Conservation (phyloP, 35 echinoderm and acorn worm genomes). For the Chiridota heheva region DNA sequence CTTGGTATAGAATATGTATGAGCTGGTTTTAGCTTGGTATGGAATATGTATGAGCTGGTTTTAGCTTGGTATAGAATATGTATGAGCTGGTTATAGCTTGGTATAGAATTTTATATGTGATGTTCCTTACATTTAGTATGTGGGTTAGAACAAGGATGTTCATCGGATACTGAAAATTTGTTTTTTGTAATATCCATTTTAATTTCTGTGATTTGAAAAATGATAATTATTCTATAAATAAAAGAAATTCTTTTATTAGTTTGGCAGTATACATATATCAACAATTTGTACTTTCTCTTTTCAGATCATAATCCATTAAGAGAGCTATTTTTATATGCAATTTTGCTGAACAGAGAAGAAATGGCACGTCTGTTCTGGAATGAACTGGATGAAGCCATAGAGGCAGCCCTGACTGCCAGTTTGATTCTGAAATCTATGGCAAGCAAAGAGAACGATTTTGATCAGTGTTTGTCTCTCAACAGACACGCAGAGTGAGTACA, state of each 20-base stretch:
- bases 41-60: too few species aligned
- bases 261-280: background rate
- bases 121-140: too few species aligned
- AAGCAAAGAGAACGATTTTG: slow-evolving; percentile 64
- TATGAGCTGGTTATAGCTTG: too few species aligned
- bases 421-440: slow-evolving; percentile 91
- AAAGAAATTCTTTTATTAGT: background rate
- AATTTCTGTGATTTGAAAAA: too few species aligned
- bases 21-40: too few species aligned
- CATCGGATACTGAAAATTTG: too few species aligned
- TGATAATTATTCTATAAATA: slow-evolving; percentile 2
- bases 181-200: too few species aligned
- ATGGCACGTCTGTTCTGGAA: slow-evolving; percentile 95
- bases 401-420: slow-evolving; percentile 69
- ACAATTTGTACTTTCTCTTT: background rate
- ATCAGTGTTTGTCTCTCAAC: slow-evolving; percentile 41
- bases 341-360: slow-evolving; percentile 70
- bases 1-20: too few species aligned
- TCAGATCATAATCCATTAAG: slow-evolving; percentile 56
- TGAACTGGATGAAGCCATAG: slow-evolving; percentile 79
- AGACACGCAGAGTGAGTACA: slow-evolving; percentile 76
- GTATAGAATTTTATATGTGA: too few species aligned
- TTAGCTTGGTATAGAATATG: too few species aligned
- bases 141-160: too few species aligned
- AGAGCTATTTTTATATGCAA: slow-evolving; percentile 83